These are phyloP conservation scores for Phortica variegata DNA, from an alignment of 1,140 invertebrate species.

Conservation along the genomic window DNA sequence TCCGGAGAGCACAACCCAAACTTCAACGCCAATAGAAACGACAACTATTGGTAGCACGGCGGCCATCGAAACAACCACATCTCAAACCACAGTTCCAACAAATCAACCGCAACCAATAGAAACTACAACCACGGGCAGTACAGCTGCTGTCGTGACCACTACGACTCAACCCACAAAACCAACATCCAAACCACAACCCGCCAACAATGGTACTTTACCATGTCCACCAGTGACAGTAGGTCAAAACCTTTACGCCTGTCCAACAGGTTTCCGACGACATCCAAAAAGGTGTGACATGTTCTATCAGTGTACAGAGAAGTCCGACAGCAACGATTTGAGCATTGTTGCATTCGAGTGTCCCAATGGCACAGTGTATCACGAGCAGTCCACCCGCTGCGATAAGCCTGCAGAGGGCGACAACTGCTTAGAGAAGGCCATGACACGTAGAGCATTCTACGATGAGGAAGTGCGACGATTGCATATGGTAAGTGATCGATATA, in stretches of 20 bases:
- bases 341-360: slow-evolving; percentile 74
- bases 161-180: slow-evolving; percentile 41
- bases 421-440: slow-evolving; percentile 20
- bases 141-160: slow-evolving; percentile 24
- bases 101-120: slow-evolving; percentile 18
- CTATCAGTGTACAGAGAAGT: slow-evolving; percentile 74
- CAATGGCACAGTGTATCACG: slow-evolving; percentile 74
- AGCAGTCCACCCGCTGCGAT: slow-evolving; percentile 70
- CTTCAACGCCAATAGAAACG: slow-evolving; percentile 19
- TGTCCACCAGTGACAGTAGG: slow-evolving; percentile 64
- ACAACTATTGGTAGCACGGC: slow-evolving; percentile 25
- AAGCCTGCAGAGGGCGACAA: slow-evolving; percentile 31
- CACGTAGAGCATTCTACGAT: slow-evolving; percentile 40
- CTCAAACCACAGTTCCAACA: slow-evolving; percentile 23
- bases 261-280: slow-evolving; percentile 78
- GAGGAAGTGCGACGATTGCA: slow-evolving; percentile 62
- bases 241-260: slow-evolving; percentile 73
- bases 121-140: slow-evolving; percentile 22
- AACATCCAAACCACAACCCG: slow-evolving; percentile 16
- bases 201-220: slow-evolving; percentile 35
- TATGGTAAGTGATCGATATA: slow-evolving; percentile 39
- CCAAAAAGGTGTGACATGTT: slow-evolving; percentile 81
- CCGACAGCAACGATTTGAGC: slow-evolving; percentile 68
- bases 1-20: slow-evolving; percentile 30
- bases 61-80: slow-evolving; percentile 16